Evolutionary conservation across 2,888 invertebrate species (phyloP).

Genomic region (Cosmopolites sordidus): DNA sequence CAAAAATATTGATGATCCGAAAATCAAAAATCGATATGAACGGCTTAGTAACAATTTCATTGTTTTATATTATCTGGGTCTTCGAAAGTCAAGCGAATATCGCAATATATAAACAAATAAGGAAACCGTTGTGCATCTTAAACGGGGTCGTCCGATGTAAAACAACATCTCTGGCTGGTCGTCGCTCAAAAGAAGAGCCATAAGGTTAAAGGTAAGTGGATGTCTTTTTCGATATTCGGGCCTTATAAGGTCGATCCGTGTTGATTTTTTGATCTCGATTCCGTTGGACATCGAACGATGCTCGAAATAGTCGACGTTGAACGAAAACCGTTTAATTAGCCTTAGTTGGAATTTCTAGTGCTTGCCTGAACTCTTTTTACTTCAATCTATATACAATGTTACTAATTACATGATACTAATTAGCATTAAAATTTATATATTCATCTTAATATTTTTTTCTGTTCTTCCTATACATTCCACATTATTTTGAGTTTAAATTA

Average conservation of each 20-base stretch:
- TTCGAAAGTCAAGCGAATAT: conserved; percentile 31
- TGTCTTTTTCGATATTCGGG: conserved; percentile 7
- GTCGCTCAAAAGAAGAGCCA: conserved; percentile 15
- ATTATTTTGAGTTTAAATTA: too few species aligned
- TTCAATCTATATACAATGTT: too few species aligned
- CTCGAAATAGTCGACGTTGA: too few species aligned
- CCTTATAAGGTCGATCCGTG: conserved; percentile 14
- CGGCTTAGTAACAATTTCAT: conserved; percentile 26
- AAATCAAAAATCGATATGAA: conserved; percentile 15
- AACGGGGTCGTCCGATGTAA: conserved; percentile 32
- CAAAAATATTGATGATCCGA: too few species aligned
- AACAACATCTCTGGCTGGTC: conserved; percentile 24
- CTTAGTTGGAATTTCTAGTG: too few species aligned
- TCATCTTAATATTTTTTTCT: too few species aligned
- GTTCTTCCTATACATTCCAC: too few species aligned
- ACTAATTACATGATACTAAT: too few species aligned
- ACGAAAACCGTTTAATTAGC: too few species aligned
- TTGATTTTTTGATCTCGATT: conserved; percentile 14
- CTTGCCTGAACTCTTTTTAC: too few species aligned
- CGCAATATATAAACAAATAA: conserved; percentile 31
- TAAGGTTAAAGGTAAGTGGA: conserved; percentile 25
- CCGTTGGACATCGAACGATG: too few species aligned
- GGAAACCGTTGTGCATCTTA: conserved; percentile 33
- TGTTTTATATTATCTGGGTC: conserved; percentile 33
- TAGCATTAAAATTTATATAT: too few species aligned